Evolutionary conservation across 2,888 invertebrate genomes (phyloP), one percentile per base, ranked within the genome.

Genomic region (Tolmerus cingulatus): DNA sequence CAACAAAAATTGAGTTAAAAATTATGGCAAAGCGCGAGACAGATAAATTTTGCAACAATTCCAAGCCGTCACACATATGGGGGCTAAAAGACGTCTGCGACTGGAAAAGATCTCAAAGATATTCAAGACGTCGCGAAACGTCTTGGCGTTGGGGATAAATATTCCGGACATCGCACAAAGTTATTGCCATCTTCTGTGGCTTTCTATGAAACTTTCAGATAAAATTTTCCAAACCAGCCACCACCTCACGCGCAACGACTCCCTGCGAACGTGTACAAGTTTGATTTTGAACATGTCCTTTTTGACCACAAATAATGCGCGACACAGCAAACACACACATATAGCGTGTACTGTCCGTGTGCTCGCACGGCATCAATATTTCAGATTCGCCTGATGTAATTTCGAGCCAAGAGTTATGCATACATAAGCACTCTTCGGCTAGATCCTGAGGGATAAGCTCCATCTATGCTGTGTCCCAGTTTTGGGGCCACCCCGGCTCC

Each of bases 321-420:
- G 9, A 19, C 46, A 46, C 46, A 78, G 12, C 2, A 43, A 1
- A 43, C 14, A 43, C 14, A 46, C 3, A 46, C 23, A 78, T 5
- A 43, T 0, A 14, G 14, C 23, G 43, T 5, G 4, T 19, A 78
- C 2, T 16, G 43, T 46, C 12, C 16, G 51, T 30, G n/a, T n/a
- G 46, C 76, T 86, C 37, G 76, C 77, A 78, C 27, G 78, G 66
- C 55, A 86, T 86, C 86, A 86, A 86, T 86, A 86, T 86, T 86
- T 86, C 37, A 77, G 27, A 86, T 86, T 78, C 57, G 55, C 78
- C 40, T 78, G 86, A 86, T 86, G 86, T 86, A 86, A 86, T 86
- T 78, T 78, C 57, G 40, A 37, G 78, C 78, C 57, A 78, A 86
- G 78, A 86, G 86, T 86, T 78, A 86, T 86, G 86, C 57, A 86